phyloP scores from a whole-genome alignment of 2,113 vertebrate species.

The Actenoides hombroni region DNA sequence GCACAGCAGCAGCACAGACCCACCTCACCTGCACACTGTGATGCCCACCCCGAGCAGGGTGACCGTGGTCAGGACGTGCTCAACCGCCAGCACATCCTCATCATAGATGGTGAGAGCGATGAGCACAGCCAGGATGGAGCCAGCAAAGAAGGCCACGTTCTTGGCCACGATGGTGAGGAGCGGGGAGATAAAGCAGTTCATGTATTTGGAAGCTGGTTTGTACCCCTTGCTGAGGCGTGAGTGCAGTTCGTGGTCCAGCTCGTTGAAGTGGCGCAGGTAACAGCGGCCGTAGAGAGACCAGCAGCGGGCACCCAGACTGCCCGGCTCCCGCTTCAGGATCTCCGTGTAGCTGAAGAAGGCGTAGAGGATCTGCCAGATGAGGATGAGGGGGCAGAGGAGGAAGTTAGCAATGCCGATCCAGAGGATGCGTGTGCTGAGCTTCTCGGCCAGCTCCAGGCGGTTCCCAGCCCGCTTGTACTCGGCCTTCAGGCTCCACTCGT shows the following conservation, averaged over 20 bases:
- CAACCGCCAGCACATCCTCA: constrained; percentile 92
- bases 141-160: constrained; percentile 96
- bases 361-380: constrained; percentile 98
- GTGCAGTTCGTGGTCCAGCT: constrained; percentile 95
- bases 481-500: constrained; percentile 93
- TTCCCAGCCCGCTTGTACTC: constrained; percentile 94
- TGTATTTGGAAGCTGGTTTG: constrained; percentile 97
- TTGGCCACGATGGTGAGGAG: constrained; percentile 94
- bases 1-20: background rate
- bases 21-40: constrained; percentile 92
- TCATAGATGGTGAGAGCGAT: constrained; percentile 97
- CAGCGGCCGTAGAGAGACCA: constrained; percentile 98
- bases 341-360: constrained; percentile 98
- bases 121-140: constrained; percentile 94
- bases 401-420: constrained; percentile 98
- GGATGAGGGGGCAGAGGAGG: constrained; percentile 93
- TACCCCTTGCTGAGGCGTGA: constrained; percentile 96
- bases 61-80: constrained; percentile 93
- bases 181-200: constrained; percentile 98
- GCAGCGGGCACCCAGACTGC: constrained; percentile 93
- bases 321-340: constrained; percentile 94
- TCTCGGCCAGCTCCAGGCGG: constrained; percentile 90
- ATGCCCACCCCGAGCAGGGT: constrained; percentile 94
- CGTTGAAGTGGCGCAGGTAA: constrained; percentile 96
- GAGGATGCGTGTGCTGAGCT: constrained; percentile 91